Conservation (phyloP, 2,888 invertebrate species). For the Achlya flavicornis region DNA sequence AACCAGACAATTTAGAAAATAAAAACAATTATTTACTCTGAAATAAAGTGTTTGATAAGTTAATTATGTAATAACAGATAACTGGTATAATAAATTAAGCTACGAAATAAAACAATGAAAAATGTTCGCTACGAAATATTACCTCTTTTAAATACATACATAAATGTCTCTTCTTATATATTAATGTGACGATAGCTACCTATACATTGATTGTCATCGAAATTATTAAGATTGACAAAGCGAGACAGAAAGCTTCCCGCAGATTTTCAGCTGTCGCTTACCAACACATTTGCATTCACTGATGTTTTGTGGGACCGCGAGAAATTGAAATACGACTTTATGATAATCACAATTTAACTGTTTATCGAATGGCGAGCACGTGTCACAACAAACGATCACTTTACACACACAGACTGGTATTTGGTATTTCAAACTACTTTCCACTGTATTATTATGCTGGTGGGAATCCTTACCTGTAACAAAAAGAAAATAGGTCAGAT, state of each 20-base stretch:
- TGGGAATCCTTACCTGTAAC: constrained; percentile 73
- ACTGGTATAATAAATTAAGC: too few species aligned
- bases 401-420: constrained; percentile 42
- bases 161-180: not conserved
- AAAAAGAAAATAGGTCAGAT: constrained; percentile 50
- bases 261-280: constrained; percentile 71
- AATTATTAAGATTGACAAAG: constrained; percentile 29
- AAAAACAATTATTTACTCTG: not conserved
- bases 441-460: constrained; percentile 19
- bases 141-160: not conserved
- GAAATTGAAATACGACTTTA: constrained; percentile 74
- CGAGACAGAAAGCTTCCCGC: constrained; percentile 52
- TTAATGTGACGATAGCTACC: not conserved
- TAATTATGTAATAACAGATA: not conserved
- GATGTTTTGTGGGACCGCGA: constrained; percentile 47
- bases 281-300: constrained; percentile 52
- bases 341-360: constrained; percentile 66
- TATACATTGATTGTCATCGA: not conserved
- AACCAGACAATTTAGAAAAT: too few species aligned
- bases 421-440: not conserved
- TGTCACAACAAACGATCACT: constrained; percentile 67
- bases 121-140: not conserved
- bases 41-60: not conserved
- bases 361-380: constrained; percentile 63
- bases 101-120: not conserved